Evolutionary conservation across 2,888 invertebrate genomes (phyloP).

Genomic region (Pediacus dermestoides): DNA sequence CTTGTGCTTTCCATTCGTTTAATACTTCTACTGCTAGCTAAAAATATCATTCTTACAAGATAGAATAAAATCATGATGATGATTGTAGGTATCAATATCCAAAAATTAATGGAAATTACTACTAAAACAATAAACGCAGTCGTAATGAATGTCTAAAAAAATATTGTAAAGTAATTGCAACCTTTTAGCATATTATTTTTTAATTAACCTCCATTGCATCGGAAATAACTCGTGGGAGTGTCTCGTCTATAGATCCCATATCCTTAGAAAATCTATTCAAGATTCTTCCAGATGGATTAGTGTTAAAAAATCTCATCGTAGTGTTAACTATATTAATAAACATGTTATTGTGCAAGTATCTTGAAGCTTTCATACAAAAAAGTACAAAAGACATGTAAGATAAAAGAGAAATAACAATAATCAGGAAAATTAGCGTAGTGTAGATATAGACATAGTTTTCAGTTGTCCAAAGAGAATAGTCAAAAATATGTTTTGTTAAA

Average conservation of each 20-base stretch:
- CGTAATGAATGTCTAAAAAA: neutral
- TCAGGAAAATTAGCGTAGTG: slow-evolving; percentile 27
- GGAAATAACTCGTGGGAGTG: slow-evolving; percentile 49
- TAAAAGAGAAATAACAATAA: slow-evolving; percentile 47
- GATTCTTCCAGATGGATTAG: no score
- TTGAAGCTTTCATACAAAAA: slow-evolving; percentile 53
- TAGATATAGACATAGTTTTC: slow-evolving; percentile 45
- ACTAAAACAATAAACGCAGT: slow-evolving; percentile 59
- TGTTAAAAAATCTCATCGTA: no score
- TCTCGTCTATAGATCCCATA: slow-evolving; percentile 56
- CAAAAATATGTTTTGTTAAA: slow-evolving; percentile 13
- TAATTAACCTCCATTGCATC: slow-evolving; percentile 43
- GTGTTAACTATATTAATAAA: slow-evolving; percentile 53
- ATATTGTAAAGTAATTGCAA: no score
- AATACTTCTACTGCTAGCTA: slow-evolving; percentile 69
- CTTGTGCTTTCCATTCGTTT: slow-evolving; percentile 66
- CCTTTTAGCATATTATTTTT: no score
- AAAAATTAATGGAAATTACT: slow-evolving; percentile 64
- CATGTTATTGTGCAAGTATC: slow-evolving; percentile 53
- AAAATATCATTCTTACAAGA: no score
- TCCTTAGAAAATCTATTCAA: no score
- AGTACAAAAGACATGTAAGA: slow-evolving; percentile 52
- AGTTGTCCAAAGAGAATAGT: no score
- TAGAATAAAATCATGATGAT: slow-evolving; percentile 59
- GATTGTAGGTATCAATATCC: slow-evolving; percentile 61